These are phyloP conservation scores for Styela clava DNA, from an alignment of 23 tunicate genomes.

Conservation along the genomic window DNA sequence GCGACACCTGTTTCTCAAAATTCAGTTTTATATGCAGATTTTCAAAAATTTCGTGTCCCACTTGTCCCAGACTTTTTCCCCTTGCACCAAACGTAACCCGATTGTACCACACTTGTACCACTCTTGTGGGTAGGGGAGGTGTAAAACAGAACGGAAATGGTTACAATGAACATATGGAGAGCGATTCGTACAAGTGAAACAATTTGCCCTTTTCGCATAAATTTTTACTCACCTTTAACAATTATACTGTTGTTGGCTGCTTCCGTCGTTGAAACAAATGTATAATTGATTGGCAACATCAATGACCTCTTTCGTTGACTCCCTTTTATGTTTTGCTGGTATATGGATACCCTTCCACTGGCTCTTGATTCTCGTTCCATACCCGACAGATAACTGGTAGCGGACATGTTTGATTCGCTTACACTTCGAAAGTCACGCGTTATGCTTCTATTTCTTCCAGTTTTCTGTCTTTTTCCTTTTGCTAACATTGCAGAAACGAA, in stretches of 20 bases:
- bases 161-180: too few relatives aligned
- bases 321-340: neutral
- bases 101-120: too few relatives aligned
- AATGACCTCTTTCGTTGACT: neutral
- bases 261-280: neutral
- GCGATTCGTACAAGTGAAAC: too few relatives aligned
- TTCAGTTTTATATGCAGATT: too few relatives aligned
- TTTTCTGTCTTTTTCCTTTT: neutral
- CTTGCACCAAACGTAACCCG: too few relatives aligned
- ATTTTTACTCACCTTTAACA: neutral
- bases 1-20: too few relatives aligned
- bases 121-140: too few relatives aligned
- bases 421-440: neutral
- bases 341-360: neutral
- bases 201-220: too few relatives aligned
- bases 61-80: too few relatives aligned
- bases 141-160: too few relatives aligned
- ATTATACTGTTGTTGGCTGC: neutral
- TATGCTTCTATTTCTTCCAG: neutral
- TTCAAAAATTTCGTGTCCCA: too few relatives aligned
- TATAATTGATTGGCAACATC: neutral
- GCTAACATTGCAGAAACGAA: neutral
- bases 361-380: neutral
- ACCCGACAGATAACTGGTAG: neutral
- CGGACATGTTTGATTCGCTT: slow-evolving; percentile 1